Evolutionary conservation across 1,140 invertebrate species (phyloP), one percentile per base, ranked within the genome.

Genomic region (Rhagoletis zephyria): DNA sequence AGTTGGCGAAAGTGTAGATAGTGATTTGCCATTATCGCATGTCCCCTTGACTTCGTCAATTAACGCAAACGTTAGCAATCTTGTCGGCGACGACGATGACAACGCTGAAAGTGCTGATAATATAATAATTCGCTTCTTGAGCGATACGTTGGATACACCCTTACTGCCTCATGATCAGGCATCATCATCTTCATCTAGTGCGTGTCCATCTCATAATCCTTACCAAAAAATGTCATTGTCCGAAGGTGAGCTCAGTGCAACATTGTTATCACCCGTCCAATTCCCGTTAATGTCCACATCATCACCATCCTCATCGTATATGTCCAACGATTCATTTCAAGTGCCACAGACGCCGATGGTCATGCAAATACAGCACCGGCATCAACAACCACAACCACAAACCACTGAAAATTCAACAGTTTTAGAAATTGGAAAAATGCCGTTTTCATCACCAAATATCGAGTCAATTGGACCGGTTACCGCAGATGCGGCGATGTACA

Each of bases 1-100:
- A 51, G 88, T 87, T 85, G 87, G 56, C 42, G 88, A 87, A 88
- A 65, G 60, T 30, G 85, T 85, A 87, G 87, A 88, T 56, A 90
- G 19, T 64, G 74, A 85, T 64, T 61, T 85, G 19, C 61, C 70
- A 63, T 51, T 48, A 19, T 45, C 89, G n/a, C 89, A 89, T 77
- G 88, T 74, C 65, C 67, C 87, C 87, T 85, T 65, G 30, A 74
- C 87, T 89, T 7, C 88, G 88, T 86, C 48, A 87, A 88, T 19
- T 65, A 77, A 51, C 30, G n/a, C 16, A 70, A 45, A 48, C 40
- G 40, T 77, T 81, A 60, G 60, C 64, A 85, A 88, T 74, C 51
- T 30, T 74, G 86, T 12, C 30, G 65, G 85, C 77, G 70, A 59
- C 56, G 59, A 30, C 40, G 40, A 81, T n/a, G 59, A 77, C 61